phyloP scores from a whole-genome alignment of 2,888 invertebrate genomes.

The Sussaba pulchella region DNA sequence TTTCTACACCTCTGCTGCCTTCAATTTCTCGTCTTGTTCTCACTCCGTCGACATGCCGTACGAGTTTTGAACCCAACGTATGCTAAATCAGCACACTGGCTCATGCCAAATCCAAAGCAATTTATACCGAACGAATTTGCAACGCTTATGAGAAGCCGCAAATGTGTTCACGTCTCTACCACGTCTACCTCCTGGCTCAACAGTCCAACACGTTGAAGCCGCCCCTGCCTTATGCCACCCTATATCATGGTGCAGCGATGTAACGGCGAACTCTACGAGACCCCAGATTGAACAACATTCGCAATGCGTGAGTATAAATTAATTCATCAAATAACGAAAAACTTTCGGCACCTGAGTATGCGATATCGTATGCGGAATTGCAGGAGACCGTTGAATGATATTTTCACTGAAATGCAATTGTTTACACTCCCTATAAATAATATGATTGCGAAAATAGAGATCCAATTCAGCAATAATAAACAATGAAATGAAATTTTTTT shows the following conservation, averaged over 20 bases:
- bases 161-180: conserved; percentile 27
- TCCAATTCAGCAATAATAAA: too few species aligned
- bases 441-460: too few species aligned
- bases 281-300: conserved; percentile 13
- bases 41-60: conserved; percentile 43
- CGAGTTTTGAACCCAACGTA: conserved; percentile 62
- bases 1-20: conserved; percentile 25
- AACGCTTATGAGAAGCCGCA: conserved; percentile 71
- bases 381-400: neutral
- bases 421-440: too few species aligned
- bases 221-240: neutral
- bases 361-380: neutral
- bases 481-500: too few species aligned
- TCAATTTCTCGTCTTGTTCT: conserved; percentile 53
- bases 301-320: conserved; percentile 4
- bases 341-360: neutral
- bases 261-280: conserved; percentile 17
- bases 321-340: conserved; percentile 2
- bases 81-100: conserved; percentile 66
- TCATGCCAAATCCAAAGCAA: conserved; percentile 71
- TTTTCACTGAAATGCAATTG: conserved; percentile 1
- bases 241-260: neutral
- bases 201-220: conserved; percentile 11
- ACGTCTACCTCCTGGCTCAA: neutral
- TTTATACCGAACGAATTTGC: conserved; percentile 73